phyloP scores from a whole-genome alignment of 1,140 invertebrate genomes.

The Dendroctonus valens region DNA sequence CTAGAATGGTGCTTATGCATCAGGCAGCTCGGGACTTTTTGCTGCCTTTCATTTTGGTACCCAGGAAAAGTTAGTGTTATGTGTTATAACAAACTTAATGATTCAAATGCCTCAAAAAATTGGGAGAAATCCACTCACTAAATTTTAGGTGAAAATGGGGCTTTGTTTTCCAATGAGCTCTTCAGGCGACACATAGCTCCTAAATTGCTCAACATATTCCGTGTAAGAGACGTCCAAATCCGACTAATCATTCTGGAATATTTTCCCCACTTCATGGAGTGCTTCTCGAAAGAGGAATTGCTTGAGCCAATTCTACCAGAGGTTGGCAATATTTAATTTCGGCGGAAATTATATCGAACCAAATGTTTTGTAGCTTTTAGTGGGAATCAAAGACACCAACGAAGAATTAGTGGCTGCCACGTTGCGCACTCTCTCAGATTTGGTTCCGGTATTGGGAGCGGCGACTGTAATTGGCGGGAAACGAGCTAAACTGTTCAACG shows the following conservation, averaged over 20 bases:
- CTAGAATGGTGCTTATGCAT: constrained; percentile 79
- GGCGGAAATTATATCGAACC: not conserved
- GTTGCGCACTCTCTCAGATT: constrained; percentile 71
- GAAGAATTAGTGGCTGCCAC: constrained; percentile 77
- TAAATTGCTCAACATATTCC: constrained; percentile 72
- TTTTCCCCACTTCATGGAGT: constrained; percentile 67
- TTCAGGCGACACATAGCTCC: constrained; percentile 71
- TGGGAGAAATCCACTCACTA: too few species aligned
- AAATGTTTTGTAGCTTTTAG: constrained; percentile 59
- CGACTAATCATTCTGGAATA: constrained; percentile 67
- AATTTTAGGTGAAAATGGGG: constrained; percentile 14
- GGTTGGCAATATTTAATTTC: constrained; percentile 49
- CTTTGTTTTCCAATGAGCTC: constrained; percentile 57
- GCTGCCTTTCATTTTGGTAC: constrained; percentile 71
- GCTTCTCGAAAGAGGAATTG: constrained; percentile 69
- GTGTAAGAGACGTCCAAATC: constrained; percentile 73
- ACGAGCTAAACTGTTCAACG: constrained; percentile 75
- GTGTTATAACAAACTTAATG: not conserved
- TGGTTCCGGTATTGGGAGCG: constrained; percentile 80
- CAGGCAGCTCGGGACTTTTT: constrained; percentile 71
- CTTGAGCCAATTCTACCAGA: constrained; percentile 70
- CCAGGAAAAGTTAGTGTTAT: constrained; percentile 57
- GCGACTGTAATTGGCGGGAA: constrained; percentile 77
- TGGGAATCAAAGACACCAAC: constrained; percentile 80
- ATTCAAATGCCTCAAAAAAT: not conserved